Conservation (phyloP, 2,797 vertebrate species). For the Chiroxiphia lanceolata region DNA sequence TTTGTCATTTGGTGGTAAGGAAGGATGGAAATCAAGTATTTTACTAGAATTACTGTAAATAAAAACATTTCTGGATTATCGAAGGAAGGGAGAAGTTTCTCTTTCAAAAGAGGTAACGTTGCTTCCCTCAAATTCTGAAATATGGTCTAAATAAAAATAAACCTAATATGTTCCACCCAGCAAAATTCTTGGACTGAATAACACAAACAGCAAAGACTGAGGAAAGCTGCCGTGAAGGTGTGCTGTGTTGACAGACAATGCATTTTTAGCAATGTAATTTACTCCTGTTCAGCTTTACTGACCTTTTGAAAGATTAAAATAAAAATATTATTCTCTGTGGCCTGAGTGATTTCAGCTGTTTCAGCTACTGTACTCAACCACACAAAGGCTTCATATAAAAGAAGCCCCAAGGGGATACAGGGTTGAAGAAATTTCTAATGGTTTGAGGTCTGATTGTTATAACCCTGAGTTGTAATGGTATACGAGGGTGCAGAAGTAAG, state of each 20-base stretch:
- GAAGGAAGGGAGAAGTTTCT: neutral
- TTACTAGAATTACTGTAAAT: neutral
- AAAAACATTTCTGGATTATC: neutral
- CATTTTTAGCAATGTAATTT: constrained; percentile 69
- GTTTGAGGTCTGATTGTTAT: neutral
- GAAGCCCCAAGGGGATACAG: neutral
- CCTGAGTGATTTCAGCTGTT: constrained; percentile 51
- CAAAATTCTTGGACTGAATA: constrained; percentile 44
- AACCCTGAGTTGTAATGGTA: neutral
- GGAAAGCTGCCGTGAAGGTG: constrained; percentile 54
- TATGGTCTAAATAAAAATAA: constrained; percentile 16
- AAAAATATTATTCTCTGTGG: constrained; percentile 65
- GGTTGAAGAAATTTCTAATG: constrained; percentile 11
- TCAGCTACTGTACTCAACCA: constrained; percentile 11
- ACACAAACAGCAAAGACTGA: constrained; percentile 35
- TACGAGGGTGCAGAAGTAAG: neutral
- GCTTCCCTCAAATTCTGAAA: neutral
- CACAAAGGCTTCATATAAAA: constrained; percentile 51
- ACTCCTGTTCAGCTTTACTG: constrained; percentile 67
- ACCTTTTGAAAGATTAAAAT: constrained; percentile 74
- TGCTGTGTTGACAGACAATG: constrained; percentile 52
- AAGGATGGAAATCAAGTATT: neutral
- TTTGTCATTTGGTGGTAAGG: neutral
- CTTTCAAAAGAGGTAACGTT: neutral
- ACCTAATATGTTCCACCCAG: neutral